phyloP scores from a whole-genome alignment of 2,113 vertebrate species.

The Salvelinus fontinalis region DNA sequence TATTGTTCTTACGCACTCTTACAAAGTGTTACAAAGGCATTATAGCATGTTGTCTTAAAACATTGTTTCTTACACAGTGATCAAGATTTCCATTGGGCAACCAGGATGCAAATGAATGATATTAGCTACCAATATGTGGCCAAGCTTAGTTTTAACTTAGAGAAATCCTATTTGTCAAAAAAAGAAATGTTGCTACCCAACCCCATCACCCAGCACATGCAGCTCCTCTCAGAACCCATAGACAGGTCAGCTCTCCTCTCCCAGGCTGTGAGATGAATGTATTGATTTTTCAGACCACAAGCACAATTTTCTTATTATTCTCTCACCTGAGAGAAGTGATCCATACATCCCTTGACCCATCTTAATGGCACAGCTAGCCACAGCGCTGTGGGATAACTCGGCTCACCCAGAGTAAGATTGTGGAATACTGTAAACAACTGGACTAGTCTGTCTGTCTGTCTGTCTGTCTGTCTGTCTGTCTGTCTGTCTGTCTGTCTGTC shows the following conservation, averaged over 20 bases:
- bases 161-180: too few species aligned
- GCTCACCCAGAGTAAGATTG: neutral
- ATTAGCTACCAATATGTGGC: too few species aligned
- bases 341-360: conserved; percentile 41
- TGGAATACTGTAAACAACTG: too few species aligned
- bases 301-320: conserved; percentile 55
- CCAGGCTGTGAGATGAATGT: conserved; percentile 50
- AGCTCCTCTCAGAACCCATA: conserved; percentile 16
- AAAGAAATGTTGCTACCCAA: too few species aligned
- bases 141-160: too few species aligned
- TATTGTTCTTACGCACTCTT: too few species aligned
- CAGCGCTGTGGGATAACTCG: neutral
- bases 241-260: conserved; percentile 20
- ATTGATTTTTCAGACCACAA: conserved; percentile 61
- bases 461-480: too few species aligned
- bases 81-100: neutral
- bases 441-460: neutral
- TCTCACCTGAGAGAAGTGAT: conserved; percentile 55
- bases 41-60: too few species aligned
- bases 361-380: conserved; percentile 26
- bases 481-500: too few species aligned
- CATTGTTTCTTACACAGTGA: too few species aligned
- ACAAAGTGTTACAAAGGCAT: too few species aligned
- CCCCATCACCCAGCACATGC: too few species aligned
- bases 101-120: neutral